phyloP scores from a whole-genome alignment of 1,140 invertebrate species.

The Lethrus apterus region DNA sequence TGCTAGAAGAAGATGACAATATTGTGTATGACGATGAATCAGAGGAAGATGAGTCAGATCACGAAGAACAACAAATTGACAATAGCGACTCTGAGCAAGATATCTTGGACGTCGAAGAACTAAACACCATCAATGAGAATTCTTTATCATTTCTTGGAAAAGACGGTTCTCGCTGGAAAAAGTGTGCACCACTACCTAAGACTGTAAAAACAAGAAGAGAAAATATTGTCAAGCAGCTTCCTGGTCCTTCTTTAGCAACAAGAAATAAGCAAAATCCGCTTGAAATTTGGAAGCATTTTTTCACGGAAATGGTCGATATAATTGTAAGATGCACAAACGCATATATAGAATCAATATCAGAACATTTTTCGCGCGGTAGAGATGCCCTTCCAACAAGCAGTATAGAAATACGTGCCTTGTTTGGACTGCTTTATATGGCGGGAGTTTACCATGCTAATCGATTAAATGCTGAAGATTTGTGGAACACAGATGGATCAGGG shows the following conservation, averaged over 20 bases:
- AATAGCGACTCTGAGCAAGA: too few species aligned
- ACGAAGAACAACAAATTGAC: too few species aligned
- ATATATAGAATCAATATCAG: not conserved
- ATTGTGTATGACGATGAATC: too few species aligned
- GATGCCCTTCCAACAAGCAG: slow-evolving; percentile 1
- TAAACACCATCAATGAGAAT: too few species aligned
- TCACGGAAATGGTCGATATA: not conserved
- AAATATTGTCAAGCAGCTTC: not conserved
- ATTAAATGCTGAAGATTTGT: slow-evolving; percentile 4
- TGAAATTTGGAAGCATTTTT: not conserved
- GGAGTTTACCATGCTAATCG: not conserved
- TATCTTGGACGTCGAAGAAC: too few species aligned
- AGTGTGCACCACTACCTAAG: not conserved
- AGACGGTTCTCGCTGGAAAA: not conserved
- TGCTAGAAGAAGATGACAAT: too few species aligned
- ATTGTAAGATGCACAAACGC: slow-evolving; percentile 1
- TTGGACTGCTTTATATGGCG: slow-evolving; percentile 1
- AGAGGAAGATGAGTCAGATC: too few species aligned
- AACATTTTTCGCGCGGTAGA: not conserved
- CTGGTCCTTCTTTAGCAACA: not conserved
- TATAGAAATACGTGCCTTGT: slow-evolving; percentile 1
- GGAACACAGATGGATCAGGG: not conserved
- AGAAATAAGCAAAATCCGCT: not conserved
- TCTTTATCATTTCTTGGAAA: not conserved
- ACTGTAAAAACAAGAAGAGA: not conserved